Evolutionary conservation across 2,797 vertebrate species (phyloP), one percentile per base, ranked within the genome.

Genomic region (Dermochelys coriacea): DNA sequence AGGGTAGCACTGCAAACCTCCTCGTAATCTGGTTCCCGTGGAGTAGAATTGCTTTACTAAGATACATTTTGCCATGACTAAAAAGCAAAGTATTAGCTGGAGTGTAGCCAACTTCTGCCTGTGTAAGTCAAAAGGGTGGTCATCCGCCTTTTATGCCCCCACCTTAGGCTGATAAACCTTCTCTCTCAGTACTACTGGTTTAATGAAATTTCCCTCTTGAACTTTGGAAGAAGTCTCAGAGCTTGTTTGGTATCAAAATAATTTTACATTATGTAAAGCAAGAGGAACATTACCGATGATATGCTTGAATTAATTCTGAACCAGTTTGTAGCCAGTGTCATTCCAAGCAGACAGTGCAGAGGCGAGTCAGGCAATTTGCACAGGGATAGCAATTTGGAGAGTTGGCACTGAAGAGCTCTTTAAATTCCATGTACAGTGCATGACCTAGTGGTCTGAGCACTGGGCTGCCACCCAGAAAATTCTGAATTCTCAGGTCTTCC

Each of bases 261-360:
- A 84, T 83, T 93, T 64, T 80, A 23, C 23, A 74, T 64, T 55
- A 68, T 29, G 5, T 18, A 34, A 47, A 82, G 7, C 4, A 3
- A 57, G 79, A 31, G 71, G 37, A 78, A 19, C 34, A 3, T 49
- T 91, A 80, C 3, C 16, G 15, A 23, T 91, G 18, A 34, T 68
- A 85, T 68, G 81, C 34, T 90, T 81, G 19, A 95, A 95, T 96
- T 89, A 88, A 85, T 93, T 95, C 92, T 86, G 83, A 61, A 47
- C 78, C 47, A 45, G 64, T 71, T 96, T 89, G 11, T 3, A 75
- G 10, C 45, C 23, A 79, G 25, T 91, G 92, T 84, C 75, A 71
- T 82, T 97, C 75, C 82, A 81, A 93, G 90, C 86, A 90, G 93
- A 5, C 84, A 77, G 78, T 52, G 81, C 83, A 83, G 77, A 77